These are phyloP conservation scores for Merops nubicus DNA, from an alignment of 2,113 vertebrate genomes.

Conservation along the genomic window DNA sequence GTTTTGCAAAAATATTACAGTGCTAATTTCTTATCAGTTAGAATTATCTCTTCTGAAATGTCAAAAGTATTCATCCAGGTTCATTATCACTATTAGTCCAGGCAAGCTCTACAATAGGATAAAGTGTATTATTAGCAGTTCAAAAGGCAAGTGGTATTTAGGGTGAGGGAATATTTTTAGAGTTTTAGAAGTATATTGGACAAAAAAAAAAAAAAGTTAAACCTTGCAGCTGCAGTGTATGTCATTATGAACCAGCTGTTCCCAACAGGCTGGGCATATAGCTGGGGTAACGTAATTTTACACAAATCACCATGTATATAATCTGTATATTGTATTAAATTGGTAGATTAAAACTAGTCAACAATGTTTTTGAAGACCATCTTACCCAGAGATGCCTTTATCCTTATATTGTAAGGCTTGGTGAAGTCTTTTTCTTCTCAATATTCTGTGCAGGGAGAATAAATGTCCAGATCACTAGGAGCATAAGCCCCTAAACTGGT, in stretches of 20 bases:
- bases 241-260: slow-evolving; percentile 47
- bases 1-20: neutral
- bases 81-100: neutral
- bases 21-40: neutral
- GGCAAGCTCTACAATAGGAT: neutral
- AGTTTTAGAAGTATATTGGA: neutral
- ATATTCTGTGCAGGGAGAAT: neutral
- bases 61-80: neutral
- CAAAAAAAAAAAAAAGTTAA: slow-evolving; percentile 3
- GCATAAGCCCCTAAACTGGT: slow-evolving; percentile 68
- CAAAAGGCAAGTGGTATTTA: neutral
- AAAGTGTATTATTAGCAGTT: neutral
- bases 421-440: neutral
- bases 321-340: slow-evolving; percentile 48
- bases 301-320: slow-evolving; percentile 46
- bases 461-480: slow-evolving; percentile 64
- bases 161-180: neutral
- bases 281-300: slow-evolving; percentile 37
- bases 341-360: slow-evolving; percentile 52
- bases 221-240: neutral
- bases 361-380: slow-evolving; percentile 11
- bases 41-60: neutral
- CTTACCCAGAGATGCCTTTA: slow-evolving; percentile 29
- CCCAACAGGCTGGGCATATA: slow-evolving; percentile 47
- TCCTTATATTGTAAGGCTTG: neutral